These are phyloP conservation scores for Ophioninae sp. DNA, from an alignment of 2,888 invertebrate genomes.

Conservation along the genomic window DNA sequence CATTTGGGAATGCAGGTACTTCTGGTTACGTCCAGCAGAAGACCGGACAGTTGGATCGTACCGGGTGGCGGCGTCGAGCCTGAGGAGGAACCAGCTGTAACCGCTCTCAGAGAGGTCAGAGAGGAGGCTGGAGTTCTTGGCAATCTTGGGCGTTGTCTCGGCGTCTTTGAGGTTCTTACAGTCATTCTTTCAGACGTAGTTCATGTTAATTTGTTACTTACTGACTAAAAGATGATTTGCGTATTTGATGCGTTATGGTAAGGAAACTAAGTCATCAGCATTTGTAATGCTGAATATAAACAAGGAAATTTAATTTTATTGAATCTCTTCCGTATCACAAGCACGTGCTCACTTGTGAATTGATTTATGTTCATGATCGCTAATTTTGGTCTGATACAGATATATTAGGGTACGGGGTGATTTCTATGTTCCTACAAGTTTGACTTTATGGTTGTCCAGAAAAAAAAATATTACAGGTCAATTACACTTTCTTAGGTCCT, in stretches of 20 bases:
- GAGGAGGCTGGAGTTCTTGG: conserved; percentile 98
- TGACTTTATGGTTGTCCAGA: too few relatives aligned
- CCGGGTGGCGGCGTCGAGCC: conserved; percentile 99
- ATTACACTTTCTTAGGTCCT: too few relatives aligned
- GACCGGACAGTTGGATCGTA: conserved; percentile 96
- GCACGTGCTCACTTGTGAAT: too few relatives aligned
- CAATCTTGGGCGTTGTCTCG: conserved; percentile 93
- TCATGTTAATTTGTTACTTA: background rate
- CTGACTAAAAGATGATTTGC: too few relatives aligned
- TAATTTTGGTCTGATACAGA: background rate
- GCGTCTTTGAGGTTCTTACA: conserved; percentile 94
- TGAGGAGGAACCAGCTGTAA: conserved; percentile 93
- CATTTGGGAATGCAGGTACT: conserved; percentile 86
- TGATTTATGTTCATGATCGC: too few relatives aligned
- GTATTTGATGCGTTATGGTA: too few relatives aligned
- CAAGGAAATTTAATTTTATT: background rate
- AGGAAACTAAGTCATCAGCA: too few relatives aligned
- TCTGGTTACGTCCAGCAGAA: conserved; percentile 94
- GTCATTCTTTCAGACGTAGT: background rate
- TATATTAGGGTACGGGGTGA: background rate
- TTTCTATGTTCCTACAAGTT: background rate
- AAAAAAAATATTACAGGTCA: too few relatives aligned
- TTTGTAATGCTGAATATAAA: background rate
- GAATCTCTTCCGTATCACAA: background rate
- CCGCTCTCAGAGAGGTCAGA: conserved; percentile 95